Percentiles rank a stretch among this genome's conserved stretches.
phyloP scores from a whole-genome alignment of 2,888 invertebrate genomes.

The Erebia epiphron region DNA sequence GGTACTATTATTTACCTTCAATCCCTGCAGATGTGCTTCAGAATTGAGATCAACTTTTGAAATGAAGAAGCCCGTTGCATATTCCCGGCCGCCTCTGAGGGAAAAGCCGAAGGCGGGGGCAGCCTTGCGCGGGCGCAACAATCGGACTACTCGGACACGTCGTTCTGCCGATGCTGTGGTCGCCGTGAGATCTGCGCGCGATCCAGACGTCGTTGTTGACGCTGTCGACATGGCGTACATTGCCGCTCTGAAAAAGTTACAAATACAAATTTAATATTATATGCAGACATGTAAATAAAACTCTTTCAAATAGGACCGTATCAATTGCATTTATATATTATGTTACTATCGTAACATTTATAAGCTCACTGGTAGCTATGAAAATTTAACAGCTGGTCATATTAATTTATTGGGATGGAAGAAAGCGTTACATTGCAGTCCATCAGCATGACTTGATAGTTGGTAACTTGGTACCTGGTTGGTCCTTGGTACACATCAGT shows the following conservation, averaged over 20 bases:
- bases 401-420: too few relatives aligned
- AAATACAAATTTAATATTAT: not conserved
- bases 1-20: conserved; percentile 86
- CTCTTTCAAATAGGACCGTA: too few relatives aligned
- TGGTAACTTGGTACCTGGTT: too few relatives aligned
- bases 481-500: too few relatives aligned
- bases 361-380: too few relatives aligned
- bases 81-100: conserved; percentile 93
- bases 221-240: conserved; percentile 70
- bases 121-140: conserved; percentile 71
- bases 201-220: conserved; percentile 69
- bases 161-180: conserved; percentile 53
- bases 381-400: too few relatives aligned
- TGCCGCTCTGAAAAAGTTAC: conserved; percentile 45
- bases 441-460: too few relatives aligned
- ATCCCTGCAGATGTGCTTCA: conserved; percentile 92
- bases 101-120: conserved; percentile 90
- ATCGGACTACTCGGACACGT: conserved; percentile 69
- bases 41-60: conserved; percentile 94
- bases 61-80: conserved; percentile 96
- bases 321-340: too few relatives aligned
- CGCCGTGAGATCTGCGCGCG: conserved; percentile 50
- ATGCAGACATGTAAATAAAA: too few relatives aligned
- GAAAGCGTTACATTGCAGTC: too few relatives aligned
- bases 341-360: too few relatives aligned